Evolutionary conservation across 1,140 invertebrate genomes (phyloP).

Genomic region (Danaus melanippus): DNA sequence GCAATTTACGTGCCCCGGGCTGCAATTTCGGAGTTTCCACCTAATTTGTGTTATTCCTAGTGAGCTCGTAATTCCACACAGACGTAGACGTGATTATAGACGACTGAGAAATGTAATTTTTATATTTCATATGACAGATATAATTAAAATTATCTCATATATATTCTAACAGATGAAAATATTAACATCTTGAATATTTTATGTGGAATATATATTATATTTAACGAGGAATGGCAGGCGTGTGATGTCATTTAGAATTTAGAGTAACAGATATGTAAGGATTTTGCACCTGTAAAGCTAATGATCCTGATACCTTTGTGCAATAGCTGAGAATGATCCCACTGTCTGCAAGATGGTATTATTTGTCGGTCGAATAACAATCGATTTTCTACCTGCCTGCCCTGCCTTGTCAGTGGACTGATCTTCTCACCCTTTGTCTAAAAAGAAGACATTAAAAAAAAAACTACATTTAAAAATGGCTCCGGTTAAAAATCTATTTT

Average conservation of each 20-base stretch:
- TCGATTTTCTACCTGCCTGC: conserved; percentile 59
- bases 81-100: too few relatives aligned
- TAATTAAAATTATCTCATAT: too few relatives aligned
- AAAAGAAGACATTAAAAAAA: conserved; percentile 46
- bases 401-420: conserved; percentile 39
- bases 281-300: neutral
- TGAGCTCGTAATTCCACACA: conserved; percentile 7
- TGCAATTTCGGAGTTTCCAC: neutral
- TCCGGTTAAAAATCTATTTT: conserved; percentile 11
- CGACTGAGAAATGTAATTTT: too few relatives aligned
- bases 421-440: conserved; percentile 49
- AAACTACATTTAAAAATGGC: conserved; percentile 1
- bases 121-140: too few relatives aligned
- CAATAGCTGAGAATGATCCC: conserved; percentile 26
- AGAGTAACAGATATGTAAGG: too few relatives aligned
- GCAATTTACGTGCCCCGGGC: conserved; percentile 27
- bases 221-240: too few relatives aligned
- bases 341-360: conserved; percentile 19
- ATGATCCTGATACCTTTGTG: conserved; percentile 12
- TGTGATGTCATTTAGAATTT: too few relatives aligned
- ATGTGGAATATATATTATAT: too few relatives aligned
- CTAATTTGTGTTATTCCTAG: conserved; percentile 13
- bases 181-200: too few relatives aligned
- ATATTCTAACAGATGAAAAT: too few relatives aligned
- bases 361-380: conserved; percentile 40